These are phyloP conservation scores for Mythimna loreyi DNA, from an alignment of 2,888 invertebrate genomes.

Conservation along the genomic window DNA sequence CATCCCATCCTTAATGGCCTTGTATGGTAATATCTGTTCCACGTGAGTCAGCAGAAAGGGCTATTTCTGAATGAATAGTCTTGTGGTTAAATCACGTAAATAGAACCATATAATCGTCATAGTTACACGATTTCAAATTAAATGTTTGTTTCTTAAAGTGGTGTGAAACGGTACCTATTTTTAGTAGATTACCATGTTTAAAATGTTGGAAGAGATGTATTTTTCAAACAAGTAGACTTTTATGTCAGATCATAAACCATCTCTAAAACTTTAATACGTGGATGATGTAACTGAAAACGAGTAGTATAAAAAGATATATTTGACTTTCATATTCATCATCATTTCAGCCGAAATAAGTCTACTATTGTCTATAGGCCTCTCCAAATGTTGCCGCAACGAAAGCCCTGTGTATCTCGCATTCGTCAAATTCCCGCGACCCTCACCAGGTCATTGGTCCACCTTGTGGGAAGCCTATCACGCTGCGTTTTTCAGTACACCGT, in stretches of 20 bases:
- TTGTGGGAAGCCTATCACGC: too few species aligned
- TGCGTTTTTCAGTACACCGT: too few species aligned
- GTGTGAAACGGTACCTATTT: slow-evolving; percentile 37
- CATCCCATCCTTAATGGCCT: slow-evolving; percentile 64
- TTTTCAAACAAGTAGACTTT: slow-evolving; percentile 34
- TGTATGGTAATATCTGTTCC: slow-evolving; percentile 67
- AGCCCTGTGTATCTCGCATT: too few species aligned
- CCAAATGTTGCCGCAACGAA: too few species aligned
- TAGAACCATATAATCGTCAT: slow-evolving; percentile 34
- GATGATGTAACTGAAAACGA: slow-evolving; percentile 22
- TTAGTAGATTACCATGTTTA: slow-evolving; percentile 34
- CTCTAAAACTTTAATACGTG: background rate
- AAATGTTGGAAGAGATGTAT: slow-evolving; percentile 23
- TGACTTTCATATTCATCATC: background rate
- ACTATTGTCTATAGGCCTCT: too few species aligned
- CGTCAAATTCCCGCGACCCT: too few species aligned
- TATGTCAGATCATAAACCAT: slow-evolving; percentile 29
- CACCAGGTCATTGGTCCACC: too few species aligned
- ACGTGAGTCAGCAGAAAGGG: slow-evolving; percentile 55
- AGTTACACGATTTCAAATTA: slow-evolving; percentile 32
- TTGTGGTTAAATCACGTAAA: slow-evolving; percentile 52
- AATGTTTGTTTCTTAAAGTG: slow-evolving; percentile 26
- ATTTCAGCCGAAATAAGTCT: too few species aligned
- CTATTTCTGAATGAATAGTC: slow-evolving; percentile 54
- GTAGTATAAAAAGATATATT: slow-evolving; percentile 2